phyloP scores from a whole-genome alignment of 2,113 vertebrate genomes.

The Hiodon tergisus region DNA sequence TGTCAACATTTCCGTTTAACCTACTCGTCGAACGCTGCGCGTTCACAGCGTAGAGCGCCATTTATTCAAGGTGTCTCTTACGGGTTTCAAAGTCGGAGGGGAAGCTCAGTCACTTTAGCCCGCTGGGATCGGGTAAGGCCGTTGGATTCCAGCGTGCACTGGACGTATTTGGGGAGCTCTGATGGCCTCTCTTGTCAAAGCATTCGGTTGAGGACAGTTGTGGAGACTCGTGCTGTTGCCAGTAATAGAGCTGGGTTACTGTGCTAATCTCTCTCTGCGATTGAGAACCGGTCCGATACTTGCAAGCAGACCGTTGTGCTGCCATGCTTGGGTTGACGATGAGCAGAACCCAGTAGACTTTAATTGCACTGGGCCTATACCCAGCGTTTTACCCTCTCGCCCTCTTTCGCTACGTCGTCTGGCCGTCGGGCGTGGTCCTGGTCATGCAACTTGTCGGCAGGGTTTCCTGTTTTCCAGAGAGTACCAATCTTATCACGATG shows the following conservation, averaged over 20 bases:
- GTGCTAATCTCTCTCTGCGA: conserved; percentile 47
- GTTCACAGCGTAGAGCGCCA: too few relatives aligned
- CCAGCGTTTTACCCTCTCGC: too few relatives aligned
- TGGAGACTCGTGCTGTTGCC: not conserved
- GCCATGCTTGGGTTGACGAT: not conserved
- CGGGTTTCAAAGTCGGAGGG: not conserved
- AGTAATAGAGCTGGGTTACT: conserved; percentile 14
- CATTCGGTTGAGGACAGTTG: not conserved
- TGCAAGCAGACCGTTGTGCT: not conserved
- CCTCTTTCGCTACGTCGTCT: too few relatives aligned
- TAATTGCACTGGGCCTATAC: not conserved
- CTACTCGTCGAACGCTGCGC: too few relatives aligned
- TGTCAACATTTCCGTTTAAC: too few relatives aligned
- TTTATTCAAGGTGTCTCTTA: too few relatives aligned
- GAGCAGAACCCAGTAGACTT: not conserved
- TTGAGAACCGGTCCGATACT: conserved; percentile 28
- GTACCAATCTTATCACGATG: too few relatives aligned
- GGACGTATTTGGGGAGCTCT: not conserved
- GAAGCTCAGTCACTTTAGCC: not conserved
- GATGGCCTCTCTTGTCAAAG: too few relatives aligned
- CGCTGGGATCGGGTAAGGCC: not conserved
- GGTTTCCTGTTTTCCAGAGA: too few relatives aligned
- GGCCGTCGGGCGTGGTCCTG: too few relatives aligned
- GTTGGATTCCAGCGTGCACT: not conserved
- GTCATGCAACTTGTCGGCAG: too few relatives aligned